Evolutionary conservation across 2,113 vertebrate genomes (phyloP), one percentile per base, ranked within the genome.

Genomic region (Psophia crepitans): DNA sequence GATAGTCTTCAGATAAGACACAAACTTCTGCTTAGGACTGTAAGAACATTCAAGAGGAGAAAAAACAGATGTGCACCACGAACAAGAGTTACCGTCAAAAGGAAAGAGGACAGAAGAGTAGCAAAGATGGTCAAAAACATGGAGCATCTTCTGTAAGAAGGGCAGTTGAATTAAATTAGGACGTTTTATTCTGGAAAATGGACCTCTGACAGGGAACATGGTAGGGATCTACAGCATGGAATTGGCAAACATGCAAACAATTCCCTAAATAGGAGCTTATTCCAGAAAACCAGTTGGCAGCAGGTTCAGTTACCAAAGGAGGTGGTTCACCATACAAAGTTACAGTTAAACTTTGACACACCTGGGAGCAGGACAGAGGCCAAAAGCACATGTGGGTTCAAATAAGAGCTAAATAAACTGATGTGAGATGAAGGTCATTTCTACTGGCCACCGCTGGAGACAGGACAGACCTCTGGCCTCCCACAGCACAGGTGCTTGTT

Each of bases 1-100:
- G 91, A 95, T 68, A 64, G 37, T 41, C 63, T 87, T 87, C 32
- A 89, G 91, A 87, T 75, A 54, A 89, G 68, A 86, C 46, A 78
- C 11, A 58, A 89, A 82, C 64, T 30, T 80, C 60, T 66, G 11
- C 9, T 66, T 3, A 41, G 57, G 26, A 28, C 20, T 58, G 19
- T 9, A 69, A 79, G 26, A 58, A 35, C 12, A 58, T 32, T 58
- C 3, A 2, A 15, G 30, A 64, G 48, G 2, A 73, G 9, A 23
- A 75, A 78, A 90, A 54, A 0, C 20, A 75, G 24, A 51, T 0
- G 0, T 9, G 56, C 28, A 69, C 44, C 56, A 30, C 1, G 8
- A 43, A 20, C 44, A 89, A 11, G 53, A 53, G 30, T 26, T n/a
- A 33, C 8, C 5, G 0, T 17, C 56, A 51, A n/a, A 73, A 57